phyloP scores from a whole-genome alignment of 2,888 invertebrate genomes.

The Andrena hattorfiana region DNA sequence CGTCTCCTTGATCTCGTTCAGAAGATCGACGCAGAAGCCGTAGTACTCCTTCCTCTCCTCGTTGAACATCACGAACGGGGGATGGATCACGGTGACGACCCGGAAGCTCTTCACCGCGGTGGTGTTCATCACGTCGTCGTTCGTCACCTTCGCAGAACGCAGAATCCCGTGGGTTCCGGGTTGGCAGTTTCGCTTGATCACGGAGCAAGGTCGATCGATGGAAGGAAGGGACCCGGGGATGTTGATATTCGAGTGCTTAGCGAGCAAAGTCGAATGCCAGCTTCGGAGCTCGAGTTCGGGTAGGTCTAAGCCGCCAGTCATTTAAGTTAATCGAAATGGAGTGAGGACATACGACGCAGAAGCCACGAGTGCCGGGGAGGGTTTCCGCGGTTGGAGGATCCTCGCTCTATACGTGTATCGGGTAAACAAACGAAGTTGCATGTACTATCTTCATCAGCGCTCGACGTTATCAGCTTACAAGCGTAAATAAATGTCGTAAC shows the following conservation, averaged over 20 bases:
- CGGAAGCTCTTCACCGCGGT: slow-evolving; percentile 94
- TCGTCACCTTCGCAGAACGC: slow-evolving; percentile 56
- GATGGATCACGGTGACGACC: slow-evolving; percentile 94
- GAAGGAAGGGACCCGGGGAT: too few species aligned
- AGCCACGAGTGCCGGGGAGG: background rate
- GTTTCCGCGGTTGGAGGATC: slow-evolving; percentile 19
- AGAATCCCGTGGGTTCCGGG: background rate
- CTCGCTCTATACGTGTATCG: background rate
- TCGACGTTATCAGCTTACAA: slow-evolving; percentile 31
- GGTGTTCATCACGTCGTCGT: slow-evolving; percentile 88
- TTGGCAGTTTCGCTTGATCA: background rate
- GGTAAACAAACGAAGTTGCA: slow-evolving; percentile 47
- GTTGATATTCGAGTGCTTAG: too few species aligned
- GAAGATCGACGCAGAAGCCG: slow-evolving; percentile 98
- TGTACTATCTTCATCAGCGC: slow-evolving; percentile 48
- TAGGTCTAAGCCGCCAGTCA: background rate
- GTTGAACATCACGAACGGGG: slow-evolving; percentile 93
- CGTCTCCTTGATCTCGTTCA: slow-evolving; percentile 93
- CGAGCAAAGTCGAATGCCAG: too few species aligned
- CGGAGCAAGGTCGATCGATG: too few species aligned
- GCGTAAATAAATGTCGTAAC: slow-evolving; percentile 36
- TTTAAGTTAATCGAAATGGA: background rate
- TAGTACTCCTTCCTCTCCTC: slow-evolving; percentile 85
- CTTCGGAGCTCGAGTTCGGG: too few species aligned
- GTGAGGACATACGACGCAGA: background rate